A percentile compares a stretch with the other conserved stretches of the same genome.
These are phyloP conservation scores for Acanthopagrus latus DNA, from an alignment of 2,797 vertebrate genomes.

Conservation along the genomic window DNA sequence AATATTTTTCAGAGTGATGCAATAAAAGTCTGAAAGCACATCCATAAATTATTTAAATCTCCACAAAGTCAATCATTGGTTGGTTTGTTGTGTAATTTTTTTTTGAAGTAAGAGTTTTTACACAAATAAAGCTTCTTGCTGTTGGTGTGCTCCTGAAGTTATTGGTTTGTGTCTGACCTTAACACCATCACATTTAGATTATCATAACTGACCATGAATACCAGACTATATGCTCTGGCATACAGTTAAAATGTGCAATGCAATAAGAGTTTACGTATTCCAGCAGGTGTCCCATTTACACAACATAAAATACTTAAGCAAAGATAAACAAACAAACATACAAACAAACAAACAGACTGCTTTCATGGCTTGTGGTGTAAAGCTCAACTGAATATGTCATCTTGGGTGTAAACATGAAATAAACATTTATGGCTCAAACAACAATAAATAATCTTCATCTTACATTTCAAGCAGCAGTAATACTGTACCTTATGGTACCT, in stretches of 20 bases:
- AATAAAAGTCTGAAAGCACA: slow-evolving; percentile 16
- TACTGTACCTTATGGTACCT: slow-evolving; percentile 26
- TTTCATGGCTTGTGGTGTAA: slow-evolving; percentile 51
- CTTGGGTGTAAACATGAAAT: slow-evolving; percentile 55
- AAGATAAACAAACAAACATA: slow-evolving; percentile 12
- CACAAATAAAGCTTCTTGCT: background rate
- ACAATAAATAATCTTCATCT: slow-evolving; percentile 55
- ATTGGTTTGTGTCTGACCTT: background rate
- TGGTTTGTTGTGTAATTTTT: background rate
- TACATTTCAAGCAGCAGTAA: slow-evolving; percentile 46
- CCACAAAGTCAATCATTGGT: slow-evolving; percentile 2
- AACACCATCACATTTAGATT: background rate
- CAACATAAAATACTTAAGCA: slow-evolving; percentile 23
- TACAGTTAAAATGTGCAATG: background rate
- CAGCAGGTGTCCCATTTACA: slow-evolving; percentile 7
- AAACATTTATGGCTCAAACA: slow-evolving; percentile 70
- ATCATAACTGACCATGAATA: background rate
- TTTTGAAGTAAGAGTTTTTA: background rate
- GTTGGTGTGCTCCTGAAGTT: slow-evolving; percentile 12
- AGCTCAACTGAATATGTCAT: slow-evolving; percentile 26
- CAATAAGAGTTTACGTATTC: background rate
- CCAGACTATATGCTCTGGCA: background rate
- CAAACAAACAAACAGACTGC: background rate
- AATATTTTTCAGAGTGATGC: slow-evolving; percentile 39
- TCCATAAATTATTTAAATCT: slow-evolving; percentile 30